Evolutionary conservation across 1,140 invertebrate species (phyloP).

Genomic region (Drosophila busckii): DNA sequence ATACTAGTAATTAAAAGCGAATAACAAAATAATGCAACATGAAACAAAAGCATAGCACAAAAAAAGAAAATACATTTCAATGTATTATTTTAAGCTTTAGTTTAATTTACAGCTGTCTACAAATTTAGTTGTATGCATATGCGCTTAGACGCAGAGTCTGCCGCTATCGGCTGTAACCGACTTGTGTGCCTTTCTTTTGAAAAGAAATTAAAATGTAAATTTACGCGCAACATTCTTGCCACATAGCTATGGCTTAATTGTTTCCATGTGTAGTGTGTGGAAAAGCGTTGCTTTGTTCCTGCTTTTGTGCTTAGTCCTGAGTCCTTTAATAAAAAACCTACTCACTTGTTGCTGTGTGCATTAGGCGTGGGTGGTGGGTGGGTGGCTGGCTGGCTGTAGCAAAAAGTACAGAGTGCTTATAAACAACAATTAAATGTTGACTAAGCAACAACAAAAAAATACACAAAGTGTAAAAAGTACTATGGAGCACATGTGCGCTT

Average conservation of each 20-base stretch:
- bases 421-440: slow-evolving; percentile 76
- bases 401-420: slow-evolving; percentile 40
- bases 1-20: slow-evolving; percentile 32
- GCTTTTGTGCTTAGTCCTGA: slow-evolving; percentile 25
- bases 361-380: not conserved
- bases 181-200: slow-evolving; percentile 11
- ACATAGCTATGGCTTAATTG: not conserved
- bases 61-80: slow-evolving; percentile 40
- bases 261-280: not conserved
- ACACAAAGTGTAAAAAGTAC: slow-evolving; percentile 20
- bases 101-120: slow-evolving; percentile 12
- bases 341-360: not conserved
- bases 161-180: not conserved
- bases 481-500: not conserved
- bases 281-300: slow-evolving; percentile 3
- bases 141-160: slow-evolving; percentile 6
- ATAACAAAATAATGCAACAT: not conserved
- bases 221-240: slow-evolving; percentile 19
- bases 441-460: too few species aligned
- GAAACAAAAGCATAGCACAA: slow-evolving; percentile 14
- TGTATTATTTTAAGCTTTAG: slow-evolving; percentile 44
- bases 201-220: slow-evolving; percentile 77
- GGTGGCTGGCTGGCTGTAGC: not conserved
- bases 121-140: slow-evolving; percentile 3
- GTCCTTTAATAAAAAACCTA: slow-evolving; percentile 49